These are phyloP conservation scores for Mus spretus DNA, from an alignment of 2,797 vertebrate genomes.

Conservation along the genomic window DNA sequence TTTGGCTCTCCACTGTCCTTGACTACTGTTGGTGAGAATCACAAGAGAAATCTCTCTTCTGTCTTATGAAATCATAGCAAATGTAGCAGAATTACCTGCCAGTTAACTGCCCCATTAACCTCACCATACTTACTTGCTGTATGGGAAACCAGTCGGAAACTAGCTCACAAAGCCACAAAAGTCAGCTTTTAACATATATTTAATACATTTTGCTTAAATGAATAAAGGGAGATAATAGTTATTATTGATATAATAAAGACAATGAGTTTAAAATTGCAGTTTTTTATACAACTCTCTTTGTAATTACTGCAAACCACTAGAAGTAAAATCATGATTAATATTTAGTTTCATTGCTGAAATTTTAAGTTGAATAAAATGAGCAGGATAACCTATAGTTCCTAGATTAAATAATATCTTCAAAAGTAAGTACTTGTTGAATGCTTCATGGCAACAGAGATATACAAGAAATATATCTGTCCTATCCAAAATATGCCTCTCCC, in stretches of 20 bases:
- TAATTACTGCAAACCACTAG: slow-evolving; percentile 53
- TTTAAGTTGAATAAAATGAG: slow-evolving; percentile 46
- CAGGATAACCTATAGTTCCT: neutral
- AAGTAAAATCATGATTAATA: slow-evolving; percentile 26
- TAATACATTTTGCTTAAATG: slow-evolving; percentile 17
- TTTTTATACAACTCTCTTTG: slow-evolving; percentile 33
- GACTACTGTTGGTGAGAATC: slow-evolving; percentile 8
- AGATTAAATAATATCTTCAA: neutral
- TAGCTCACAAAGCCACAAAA: neutral
- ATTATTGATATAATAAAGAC: slow-evolving; percentile 40
- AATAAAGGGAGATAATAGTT: slow-evolving; percentile 31
- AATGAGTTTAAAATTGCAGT: slow-evolving; percentile 16
- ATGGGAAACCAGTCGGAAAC: neutral
- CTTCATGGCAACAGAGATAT: neutral
- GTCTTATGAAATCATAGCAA: slow-evolving; percentile 1
- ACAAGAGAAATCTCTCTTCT: neutral
- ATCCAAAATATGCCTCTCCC: neutral
- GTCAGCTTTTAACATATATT: neutral
- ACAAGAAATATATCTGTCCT: neutral
- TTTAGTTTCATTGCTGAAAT: slow-evolving; percentile 35
- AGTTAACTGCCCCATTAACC: neutral
- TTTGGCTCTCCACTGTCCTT: neutral
- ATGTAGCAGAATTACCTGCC: neutral
- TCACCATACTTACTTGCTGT: neutral
- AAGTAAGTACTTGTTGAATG: neutral